These are phyloP conservation scores for Cataglyphis hispanica DNA, from an alignment of 1,140 invertebrate species.

Conservation along the genomic window DNA sequence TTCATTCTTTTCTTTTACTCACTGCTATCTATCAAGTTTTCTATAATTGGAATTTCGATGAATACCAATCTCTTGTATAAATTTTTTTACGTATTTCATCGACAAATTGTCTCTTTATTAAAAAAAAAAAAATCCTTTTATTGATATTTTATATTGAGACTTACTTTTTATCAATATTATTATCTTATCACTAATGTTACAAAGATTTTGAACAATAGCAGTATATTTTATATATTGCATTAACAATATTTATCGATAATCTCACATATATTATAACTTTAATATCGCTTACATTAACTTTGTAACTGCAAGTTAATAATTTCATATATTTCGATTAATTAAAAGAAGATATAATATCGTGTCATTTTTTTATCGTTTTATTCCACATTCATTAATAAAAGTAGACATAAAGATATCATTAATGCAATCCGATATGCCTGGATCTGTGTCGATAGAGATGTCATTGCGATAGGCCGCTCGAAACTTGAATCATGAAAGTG, in stretches of 20 bases:
- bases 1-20: neutral
- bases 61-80: conserved; percentile 1
- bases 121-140: neutral
- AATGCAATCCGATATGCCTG: too few relatives aligned
- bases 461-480: neutral
- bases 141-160: neutral
- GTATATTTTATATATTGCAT: neutral
- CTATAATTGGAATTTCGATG: conserved; percentile 35
- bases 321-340: neutral
- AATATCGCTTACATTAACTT: neutral
- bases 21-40: conserved; percentile 35
- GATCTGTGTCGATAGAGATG: neutral
- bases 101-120: conserved; percentile 12
- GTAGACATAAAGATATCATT: neutral
- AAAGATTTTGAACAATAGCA: neutral
- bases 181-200: neutral
- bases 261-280: neutral
- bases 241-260: neutral
- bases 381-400: neutral
- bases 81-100: neutral
- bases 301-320: neutral
- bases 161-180: neutral
- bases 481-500: neutral
- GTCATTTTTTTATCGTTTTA: neutral
- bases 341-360: neutral